Base-by-base conservation (phyloP, 2,797 vertebrate genomes). In the Anabas testudineus region DNA sequence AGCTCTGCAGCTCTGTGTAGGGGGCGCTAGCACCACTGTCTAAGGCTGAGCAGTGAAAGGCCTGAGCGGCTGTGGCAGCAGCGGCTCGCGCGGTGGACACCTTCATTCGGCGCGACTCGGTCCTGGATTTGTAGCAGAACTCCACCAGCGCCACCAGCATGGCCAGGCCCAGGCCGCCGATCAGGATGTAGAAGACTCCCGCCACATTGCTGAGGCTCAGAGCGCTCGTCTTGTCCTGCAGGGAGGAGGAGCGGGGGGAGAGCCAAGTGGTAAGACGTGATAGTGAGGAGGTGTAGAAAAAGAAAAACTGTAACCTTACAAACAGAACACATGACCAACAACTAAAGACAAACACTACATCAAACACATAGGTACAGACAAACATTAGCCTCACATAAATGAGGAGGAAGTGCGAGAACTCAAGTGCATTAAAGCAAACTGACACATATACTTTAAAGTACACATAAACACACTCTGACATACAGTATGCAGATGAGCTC, bases 101-200 rank as follows among this genome's bases (percentile, higher is more conserved):
- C 98, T 99, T 99, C 97, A 99, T 99, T 94, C 97, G 92, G 90
- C 94, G 96, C 78, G 98, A 98, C 95, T 99, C 98, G 49, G 97
- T 98, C 93, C 98, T 92, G 78, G 97, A 99, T 94, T 99, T 99
- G 97, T 99, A 99, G 96, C 98, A 99, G 95, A 99, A 99, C 93
- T 99, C 98, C 93, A 99, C 96, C 94, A 99, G 94, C 57, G 98
- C 98, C 93, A 99, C 98, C 93, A 99, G 95, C 98, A 99, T 99
- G 92, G 98, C 98, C 91, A 99, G 93, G 76, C 98, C 97, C 74
- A 99, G 96, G 76, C 98, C 98, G 12, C 98, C 98, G 5, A 99
- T 99, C 90, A 99, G 95, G 94, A 99, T 99, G 95, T 99, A 99
- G 97, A 99, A 99, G 76, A 98, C 98, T 18, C 98, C 98, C 0